Evolutionary conservation across 2,797 vertebrate genomes (phyloP).

Genomic region (Pseudochaenichthys georgianus): DNA sequence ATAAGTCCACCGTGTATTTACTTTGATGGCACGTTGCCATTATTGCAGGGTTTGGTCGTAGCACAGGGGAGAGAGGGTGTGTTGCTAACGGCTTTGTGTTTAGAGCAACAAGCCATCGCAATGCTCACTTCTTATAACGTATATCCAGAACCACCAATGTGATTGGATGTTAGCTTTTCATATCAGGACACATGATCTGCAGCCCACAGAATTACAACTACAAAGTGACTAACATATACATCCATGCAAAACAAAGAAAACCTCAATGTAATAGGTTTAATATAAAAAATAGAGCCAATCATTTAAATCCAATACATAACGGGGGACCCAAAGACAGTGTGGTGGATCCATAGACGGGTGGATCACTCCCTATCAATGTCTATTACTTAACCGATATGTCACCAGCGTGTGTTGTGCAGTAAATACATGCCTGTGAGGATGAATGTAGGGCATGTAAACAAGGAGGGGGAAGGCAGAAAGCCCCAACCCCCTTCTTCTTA

Average conservation of each 20-base stretch:
- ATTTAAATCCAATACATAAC: neutral
- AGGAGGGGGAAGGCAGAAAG: neutral
- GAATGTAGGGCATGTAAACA: slow-evolving; percentile 7
- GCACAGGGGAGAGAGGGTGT: neutral
- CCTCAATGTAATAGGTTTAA: neutral
- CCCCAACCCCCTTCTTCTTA: neutral
- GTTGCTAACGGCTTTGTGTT: neutral
- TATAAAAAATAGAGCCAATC: neutral
- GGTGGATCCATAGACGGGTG: no score
- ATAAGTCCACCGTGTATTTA: neutral
- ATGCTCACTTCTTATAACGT: neutral
- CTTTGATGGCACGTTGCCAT: neutral
- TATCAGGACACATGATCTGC: neutral
- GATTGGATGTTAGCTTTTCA: neutral
- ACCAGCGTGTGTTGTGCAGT: neutral
- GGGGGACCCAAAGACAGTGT: neutral
- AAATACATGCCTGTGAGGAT: slow-evolving; percentile 4
- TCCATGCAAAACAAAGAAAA: neutral
- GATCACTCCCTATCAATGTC: neutral
- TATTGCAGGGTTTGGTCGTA: neutral
- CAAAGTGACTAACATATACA: neutral
- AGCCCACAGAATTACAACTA: neutral
- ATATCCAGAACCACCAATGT: neutral
- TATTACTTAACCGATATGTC: neutral
- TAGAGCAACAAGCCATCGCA: no score